Evolutionary conservation across 1,140 invertebrate species (phyloP).

Genomic region (Panonychus citri): DNA sequence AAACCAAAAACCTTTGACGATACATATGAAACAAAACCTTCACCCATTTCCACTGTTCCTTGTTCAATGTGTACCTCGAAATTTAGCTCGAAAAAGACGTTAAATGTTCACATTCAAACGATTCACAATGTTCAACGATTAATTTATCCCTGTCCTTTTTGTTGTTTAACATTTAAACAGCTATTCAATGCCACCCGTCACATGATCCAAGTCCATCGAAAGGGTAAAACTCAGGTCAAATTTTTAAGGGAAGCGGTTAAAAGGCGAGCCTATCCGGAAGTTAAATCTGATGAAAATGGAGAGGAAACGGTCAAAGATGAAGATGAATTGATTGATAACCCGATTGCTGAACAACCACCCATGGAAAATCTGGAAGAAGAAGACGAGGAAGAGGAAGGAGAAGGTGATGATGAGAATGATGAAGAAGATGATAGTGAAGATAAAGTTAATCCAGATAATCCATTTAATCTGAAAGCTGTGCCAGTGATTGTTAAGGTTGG

Average conservation of each 20-base stretch:
- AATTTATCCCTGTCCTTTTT: slow-evolving; percentile 22
- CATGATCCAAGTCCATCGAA: slow-evolving; percentile 20
- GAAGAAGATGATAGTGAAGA: background rate
- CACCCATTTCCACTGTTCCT: background rate
- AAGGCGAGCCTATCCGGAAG: background rate
- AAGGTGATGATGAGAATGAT: background rate
- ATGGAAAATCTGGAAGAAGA: background rate
- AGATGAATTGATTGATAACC: slow-evolving; percentile 8
- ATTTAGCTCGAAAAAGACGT: slow-evolving; percentile 18
- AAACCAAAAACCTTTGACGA: background rate
- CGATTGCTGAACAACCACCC: background rate
- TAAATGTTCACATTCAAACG: slow-evolving; percentile 21
- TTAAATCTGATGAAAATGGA: background rate
- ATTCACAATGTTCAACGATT: slow-evolving; percentile 18
- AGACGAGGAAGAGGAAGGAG: background rate
- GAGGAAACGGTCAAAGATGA: no score
- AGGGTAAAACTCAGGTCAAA: slow-evolving; percentile 19
- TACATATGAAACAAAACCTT: background rate
- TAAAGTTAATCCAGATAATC: no score
- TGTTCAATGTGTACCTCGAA: slow-evolving; percentile 17
- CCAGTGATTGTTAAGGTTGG: background rate
- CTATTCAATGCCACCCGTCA: slow-evolving; percentile 21
- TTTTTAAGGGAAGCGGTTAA: slow-evolving; percentile 17
- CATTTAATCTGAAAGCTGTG: no score
- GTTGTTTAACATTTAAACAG: slow-evolving; percentile 20